Conservation (phyloP, 2,888 invertebrate species). For the Iselma pallidipennis region DNA sequence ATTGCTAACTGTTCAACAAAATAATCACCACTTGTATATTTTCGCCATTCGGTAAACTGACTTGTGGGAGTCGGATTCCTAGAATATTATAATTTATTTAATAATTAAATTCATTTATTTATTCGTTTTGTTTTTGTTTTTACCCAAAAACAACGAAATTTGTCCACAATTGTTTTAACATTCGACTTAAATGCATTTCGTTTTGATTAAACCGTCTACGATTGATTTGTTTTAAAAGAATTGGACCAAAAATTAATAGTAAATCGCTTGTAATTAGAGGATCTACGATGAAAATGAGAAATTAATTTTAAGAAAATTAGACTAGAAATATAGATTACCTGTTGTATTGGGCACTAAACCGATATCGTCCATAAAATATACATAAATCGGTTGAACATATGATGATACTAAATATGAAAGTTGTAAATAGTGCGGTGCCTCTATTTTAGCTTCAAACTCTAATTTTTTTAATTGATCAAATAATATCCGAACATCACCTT, state of each 20-base stretch:
- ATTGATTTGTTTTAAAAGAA: constrained; percentile 67
- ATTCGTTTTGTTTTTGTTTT: too few relatives aligned
- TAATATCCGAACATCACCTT: constrained; percentile 52
- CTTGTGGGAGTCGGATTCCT: constrained; percentile 64
- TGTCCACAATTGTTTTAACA: constrained; percentile 58
- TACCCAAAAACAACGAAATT: constrained; percentile 58
- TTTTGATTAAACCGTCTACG: constrained; percentile 63
- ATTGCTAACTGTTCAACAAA: constrained; percentile 58
- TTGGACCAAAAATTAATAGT: constrained; percentile 68
- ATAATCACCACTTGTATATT: constrained; percentile 60
- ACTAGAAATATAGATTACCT: constrained; percentile 48
- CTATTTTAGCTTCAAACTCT: constrained; percentile 62
- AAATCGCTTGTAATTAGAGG: constrained; percentile 71
- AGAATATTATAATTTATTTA: constrained; percentile 17
- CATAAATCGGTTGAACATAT: constrained; percentile 58
- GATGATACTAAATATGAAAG: constrained; percentile 50
- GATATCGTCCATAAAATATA: constrained; percentile 61
- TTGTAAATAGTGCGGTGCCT: constrained; percentile 62
- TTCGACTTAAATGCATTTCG: constrained; percentile 63
- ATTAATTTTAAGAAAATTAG: constrained; percentile 3
- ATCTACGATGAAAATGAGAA: constrained; percentile 53
- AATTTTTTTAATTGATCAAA: constrained; percentile 60
- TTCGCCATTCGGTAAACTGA: constrained; percentile 63
- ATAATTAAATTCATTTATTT: too few relatives aligned
- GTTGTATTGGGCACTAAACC: constrained; percentile 59